Evolutionary conservation across 1,140 invertebrate species (phyloP), one percentile per base, ranked within the genome.

Genomic region (Hesperophylax magnus): DNA sequence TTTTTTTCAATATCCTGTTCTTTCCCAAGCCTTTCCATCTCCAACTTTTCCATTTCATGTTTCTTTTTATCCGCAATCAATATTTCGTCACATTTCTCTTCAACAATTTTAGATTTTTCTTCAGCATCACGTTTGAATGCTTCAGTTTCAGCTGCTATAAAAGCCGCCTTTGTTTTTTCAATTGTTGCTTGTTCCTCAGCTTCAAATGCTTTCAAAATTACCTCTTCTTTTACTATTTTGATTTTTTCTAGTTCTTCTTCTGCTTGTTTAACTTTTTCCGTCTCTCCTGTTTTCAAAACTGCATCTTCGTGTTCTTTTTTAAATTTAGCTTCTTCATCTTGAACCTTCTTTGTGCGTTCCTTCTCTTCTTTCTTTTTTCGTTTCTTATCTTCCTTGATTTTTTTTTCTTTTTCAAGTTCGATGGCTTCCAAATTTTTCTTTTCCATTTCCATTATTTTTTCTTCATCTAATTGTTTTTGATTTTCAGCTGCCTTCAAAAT

Each of bases 221-320:
- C 11, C 11, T 39, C 60, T 67, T 71, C 60, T 67, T 85, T 76
- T 75, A 69, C 78, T 52, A 78, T 71, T 58, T 80, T 53, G 9
- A 67, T 17, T n/a, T 47, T 47, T 6, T 77, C 76, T 1, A 1
- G 14, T 63, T 77, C 18, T 74, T 47, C 56, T 77, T 84, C 71
- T 81, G 85, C 34, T 24, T 63, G 3, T 82, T 87, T 83, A 75
- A 86, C 81, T 79, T 87, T 77, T 56, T 84, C 78, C 65, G 53
- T 74, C 69, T 84, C 82, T 24, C 78, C 77, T 76, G 86, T 81
- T 69, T 83, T 81, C 4, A 24, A 11, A 5, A 67, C 69, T 81
- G 77, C 56, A 80, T 81, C 65, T 14, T 69, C 39, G 6, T 20
- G 58, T 85, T 65, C 65, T 80, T 78, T 56, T 79, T 20, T 79